Evolutionary conservation across 2,113 vertebrate genomes (phyloP), one percentile per base, ranked within the genome.

Genomic region (Eulacestoma nigropectus): DNA sequence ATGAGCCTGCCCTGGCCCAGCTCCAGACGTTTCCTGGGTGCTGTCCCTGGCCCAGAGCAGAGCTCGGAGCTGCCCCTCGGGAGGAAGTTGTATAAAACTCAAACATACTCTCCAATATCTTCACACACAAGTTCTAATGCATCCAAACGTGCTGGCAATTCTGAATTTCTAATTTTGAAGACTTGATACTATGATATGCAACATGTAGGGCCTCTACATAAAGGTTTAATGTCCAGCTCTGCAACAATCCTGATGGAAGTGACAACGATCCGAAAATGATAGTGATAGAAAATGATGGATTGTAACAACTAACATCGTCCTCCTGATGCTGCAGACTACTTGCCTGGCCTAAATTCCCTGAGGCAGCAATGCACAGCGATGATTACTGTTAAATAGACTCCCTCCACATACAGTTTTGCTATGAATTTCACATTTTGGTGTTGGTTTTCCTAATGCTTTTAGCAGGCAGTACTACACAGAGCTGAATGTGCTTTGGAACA

Each of bases 1-100:
- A 6, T 49, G 0, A 49, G 0, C 52, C 44, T 52, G 26, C 26
- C 18, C 69, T 55, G 21, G 11, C 29, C 9, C 72, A 44, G 6
- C 33, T 46, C 19, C 60, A 39, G 52, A 22, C 1, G 0, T 0
- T 27, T 44, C 27, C 37, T 46, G 16, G 22, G 10, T n/a, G 12
- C 37, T 59, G 52, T 4, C 52, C 17, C 23, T 29, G 25, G 8
- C 4, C 9, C 22, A 29, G 18, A 49, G 42, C 30, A 80, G 57
- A 82, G 29, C 19, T n/a, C 0, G 0, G 53, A 25, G 60, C 33
- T 53, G 20, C 6, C 39, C 17, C 39, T 47, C 6, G 0, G 26
- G 4, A 68, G 39, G 13, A 82, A 47, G n/a, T 10, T 44, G 26
- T 27, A 4, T 22, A 11, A 22, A 77, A 68, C 46, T 33, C 63